Evolutionary conservation across 2,888 invertebrate species (phyloP), one percentile per base, ranked within the genome.

Genomic region (Scaeva pyrastri): DNA sequence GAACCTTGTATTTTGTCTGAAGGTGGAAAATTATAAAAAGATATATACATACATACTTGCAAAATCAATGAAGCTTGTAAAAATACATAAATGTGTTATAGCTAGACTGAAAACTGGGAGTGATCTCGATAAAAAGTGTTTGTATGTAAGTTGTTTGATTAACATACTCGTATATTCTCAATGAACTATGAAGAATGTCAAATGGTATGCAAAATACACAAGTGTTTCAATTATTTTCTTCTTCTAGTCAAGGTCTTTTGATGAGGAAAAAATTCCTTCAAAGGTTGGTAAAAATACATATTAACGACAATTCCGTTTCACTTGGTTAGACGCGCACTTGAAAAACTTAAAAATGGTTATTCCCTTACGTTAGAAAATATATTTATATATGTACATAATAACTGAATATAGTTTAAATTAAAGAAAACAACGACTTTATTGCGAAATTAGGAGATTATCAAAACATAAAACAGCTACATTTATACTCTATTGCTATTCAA

Each of bases 151-250:
- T 75, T 43, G 62, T 39, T 8, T 70, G 62, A 70, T 71, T 83
- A 62, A 74, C 79, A 78, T 74, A n/a, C n/a, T n/a, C n/a, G n/a
- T n/a, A n/a, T n/a, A 48, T 81, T 81, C 56, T 74, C 82, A 83
- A 83, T 83, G 82, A 83, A 78, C 78, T 43, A 75, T 71, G 64
- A 79, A 74, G 74, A 83, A 83, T 83, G 74, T 74, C 73, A 83
- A 70, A 48, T 60, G 14, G 41, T 14, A 41, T 41, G 7, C 7
- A 50, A 11, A 36, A 26, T 23, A 23, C 5, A 43, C 62, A 62
- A 62, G 62, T 62, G 62, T 26, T 62, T 62, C n/a, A n/a, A n/a
- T 21, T 39, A n/a, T n/a, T 43, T 43, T 36, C 19, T 12, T 39
- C 2, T 36, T 39, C 1, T 23, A 5, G 2, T n/a, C 23, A 43